These are phyloP conservation scores for Lepidothrix coronata DNA, from an alignment of 2,113 vertebrate species.

Conservation along the genomic window DNA sequence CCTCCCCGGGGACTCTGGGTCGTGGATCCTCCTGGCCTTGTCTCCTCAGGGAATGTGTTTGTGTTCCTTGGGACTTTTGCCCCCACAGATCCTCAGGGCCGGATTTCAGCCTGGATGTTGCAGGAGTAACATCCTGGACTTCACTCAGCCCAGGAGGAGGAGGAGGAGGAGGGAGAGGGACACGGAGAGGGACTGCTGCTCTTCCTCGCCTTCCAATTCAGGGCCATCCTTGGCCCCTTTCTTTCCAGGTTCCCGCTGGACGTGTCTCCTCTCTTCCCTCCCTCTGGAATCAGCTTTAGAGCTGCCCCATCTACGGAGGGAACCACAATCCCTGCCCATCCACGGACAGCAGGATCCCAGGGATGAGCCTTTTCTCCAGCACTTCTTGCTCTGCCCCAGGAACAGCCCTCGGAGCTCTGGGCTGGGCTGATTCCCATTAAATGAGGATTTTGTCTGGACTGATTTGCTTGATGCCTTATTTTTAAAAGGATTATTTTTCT, in stretches of 20 bases:
- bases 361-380: neutral
- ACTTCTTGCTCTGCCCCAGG: neutral
- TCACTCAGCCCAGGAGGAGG: neutral
- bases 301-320: neutral
- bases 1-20: neutral
- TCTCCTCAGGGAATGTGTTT: neutral
- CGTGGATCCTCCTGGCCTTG: neutral
- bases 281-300: accelerated
- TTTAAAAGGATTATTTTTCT: neutral
- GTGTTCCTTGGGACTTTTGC: conserved; percentile 27
- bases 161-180: neutral
- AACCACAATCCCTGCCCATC: neutral
- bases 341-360: neutral
- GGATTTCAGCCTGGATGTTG: neutral
- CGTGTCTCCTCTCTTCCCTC: neutral
- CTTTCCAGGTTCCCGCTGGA: neutral
- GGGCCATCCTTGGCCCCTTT: neutral
- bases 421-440: neutral
- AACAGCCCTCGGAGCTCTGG: neutral
- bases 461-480: neutral
- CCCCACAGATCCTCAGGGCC: conserved; percentile 17
- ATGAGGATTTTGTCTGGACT: neutral
- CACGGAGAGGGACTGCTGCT: neutral
- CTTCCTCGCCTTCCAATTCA: neutral
- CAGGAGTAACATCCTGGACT: neutral